Conservation (phyloP, 2,797 vertebrate genomes). For the Muscicapa comitata region DNA sequence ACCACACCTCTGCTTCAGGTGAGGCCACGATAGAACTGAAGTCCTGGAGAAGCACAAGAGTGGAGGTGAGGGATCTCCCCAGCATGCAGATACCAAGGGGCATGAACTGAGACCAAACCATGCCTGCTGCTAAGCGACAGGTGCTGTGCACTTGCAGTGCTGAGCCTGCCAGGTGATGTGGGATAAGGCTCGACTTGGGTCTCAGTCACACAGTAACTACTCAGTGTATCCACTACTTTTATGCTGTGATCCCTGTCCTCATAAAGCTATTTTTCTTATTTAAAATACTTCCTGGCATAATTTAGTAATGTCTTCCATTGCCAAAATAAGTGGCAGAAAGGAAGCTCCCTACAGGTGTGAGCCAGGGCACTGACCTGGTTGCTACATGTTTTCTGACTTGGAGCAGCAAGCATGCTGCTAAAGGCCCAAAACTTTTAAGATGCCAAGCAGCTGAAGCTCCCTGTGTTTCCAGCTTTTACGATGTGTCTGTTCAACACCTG, state of each 20-base stretch:
- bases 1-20: background rate
- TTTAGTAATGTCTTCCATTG: background rate
- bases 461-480: background rate
- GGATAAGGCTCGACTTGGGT: fast-evolving
- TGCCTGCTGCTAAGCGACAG: background rate
- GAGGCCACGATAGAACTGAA: background rate
- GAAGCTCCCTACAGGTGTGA: background rate
- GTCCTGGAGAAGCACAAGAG: background rate
- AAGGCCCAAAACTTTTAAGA: background rate
- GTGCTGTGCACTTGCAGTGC: background rate
- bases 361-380: background rate
- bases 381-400: background rate
- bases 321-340: background rate
- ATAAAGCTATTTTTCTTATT: background rate
- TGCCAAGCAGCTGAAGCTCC: background rate
- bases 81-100: background rate
- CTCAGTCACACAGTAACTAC: background rate
- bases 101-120: background rate
- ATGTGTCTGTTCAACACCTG: no score
- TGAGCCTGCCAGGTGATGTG: fast-evolving
- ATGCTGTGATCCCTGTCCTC: background rate
- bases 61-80: background rate
- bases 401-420: background rate
- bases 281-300: background rate
- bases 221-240: background rate